These are phyloP conservation scores for Mus pahari DNA, from an alignment of 2,113 vertebrate species.

Conservation along the genomic window DNA sequence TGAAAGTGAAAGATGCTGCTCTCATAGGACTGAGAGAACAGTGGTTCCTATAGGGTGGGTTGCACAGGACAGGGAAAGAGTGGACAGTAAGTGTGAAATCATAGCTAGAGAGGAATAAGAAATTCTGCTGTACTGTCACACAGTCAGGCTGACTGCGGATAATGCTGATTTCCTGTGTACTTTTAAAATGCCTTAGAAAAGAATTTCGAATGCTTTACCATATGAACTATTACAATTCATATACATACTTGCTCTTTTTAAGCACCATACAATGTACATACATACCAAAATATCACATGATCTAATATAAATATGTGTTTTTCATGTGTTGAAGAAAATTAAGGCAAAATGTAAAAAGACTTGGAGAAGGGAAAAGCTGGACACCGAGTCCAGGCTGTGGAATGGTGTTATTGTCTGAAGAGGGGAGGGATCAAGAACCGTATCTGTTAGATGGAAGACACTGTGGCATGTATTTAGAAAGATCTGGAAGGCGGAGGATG, in stretches of 20 bases:
- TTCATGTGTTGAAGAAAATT: neutral
- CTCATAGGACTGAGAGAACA: neutral
- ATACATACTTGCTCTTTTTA: neutral
- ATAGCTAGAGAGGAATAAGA: neutral
- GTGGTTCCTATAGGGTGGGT: neutral
- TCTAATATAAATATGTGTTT: neutral
- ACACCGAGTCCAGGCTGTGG: neutral
- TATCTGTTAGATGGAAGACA: conserved; percentile 2
- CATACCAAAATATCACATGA: neutral
- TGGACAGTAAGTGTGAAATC: neutral
- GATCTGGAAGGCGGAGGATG: neutral
- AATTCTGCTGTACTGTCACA: too few species aligned
- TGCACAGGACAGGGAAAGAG: neutral
- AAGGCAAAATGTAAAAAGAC: neutral
- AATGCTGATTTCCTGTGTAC: neutral
- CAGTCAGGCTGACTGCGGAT: neutral
- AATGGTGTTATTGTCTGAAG: neutral
- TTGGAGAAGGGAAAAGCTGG: neutral
- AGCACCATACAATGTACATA: neutral
- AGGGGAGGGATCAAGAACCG: neutral
- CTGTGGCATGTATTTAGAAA: neutral
- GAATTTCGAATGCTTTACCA: neutral
- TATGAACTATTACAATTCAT: neutral
- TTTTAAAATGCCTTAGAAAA: neutral
- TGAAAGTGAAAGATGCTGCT: neutral